These are phyloP conservation scores for Neria commutata DNA, from an alignment of 2,888 invertebrate genomes.

Conservation along the genomic window DNA sequence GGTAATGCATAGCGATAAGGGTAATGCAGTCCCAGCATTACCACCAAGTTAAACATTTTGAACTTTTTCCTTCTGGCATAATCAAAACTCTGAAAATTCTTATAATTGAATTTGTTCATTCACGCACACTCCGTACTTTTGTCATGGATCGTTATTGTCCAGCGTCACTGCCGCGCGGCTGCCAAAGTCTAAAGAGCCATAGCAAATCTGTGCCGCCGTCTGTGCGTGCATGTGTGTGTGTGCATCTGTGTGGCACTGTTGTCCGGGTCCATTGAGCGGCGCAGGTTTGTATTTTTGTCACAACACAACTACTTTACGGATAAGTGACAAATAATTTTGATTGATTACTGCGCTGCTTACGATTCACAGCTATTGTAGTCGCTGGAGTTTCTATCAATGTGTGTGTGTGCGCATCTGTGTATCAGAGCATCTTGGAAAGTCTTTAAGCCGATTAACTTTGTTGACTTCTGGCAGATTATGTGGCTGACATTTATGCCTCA, in stretches of 20 bases:
- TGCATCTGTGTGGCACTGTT: too few relatives aligned
- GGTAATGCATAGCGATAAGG: too few relatives aligned
- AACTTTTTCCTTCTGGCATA: too few relatives aligned
- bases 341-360: slow-evolving; percentile 42
- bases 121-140: slow-evolving; percentile 7
- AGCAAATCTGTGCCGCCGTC: slow-evolving; percentile 15
- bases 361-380: slow-evolving; percentile 21
- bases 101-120: slow-evolving; percentile 13
- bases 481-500: slow-evolving; percentile 9
- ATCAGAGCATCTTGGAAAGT: slow-evolving; percentile 28
- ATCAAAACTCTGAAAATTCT: slow-evolving; percentile 13
- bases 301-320: slow-evolving; percentile 41
- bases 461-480: slow-evolving; percentile 14
- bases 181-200: slow-evolving; percentile 19
- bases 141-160: slow-evolving; percentile 25
- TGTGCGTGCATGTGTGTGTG: background rate
- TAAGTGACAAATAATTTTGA: slow-evolving; percentile 59
- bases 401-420: background rate
- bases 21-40: too few relatives aligned
- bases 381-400: background rate
- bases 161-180: slow-evolving; percentile 8
- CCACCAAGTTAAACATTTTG: too few relatives aligned
- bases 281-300: slow-evolving; percentile 36
- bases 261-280: slow-evolving; percentile 12
- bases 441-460: slow-evolving; percentile 30